A percentile compares a stretch with the other conserved stretches of the same genome.
These are phyloP conservation scores for Carabus problematicus DNA, from an alignment of 2,888 invertebrate genomes.

Conservation along the genomic window DNA sequence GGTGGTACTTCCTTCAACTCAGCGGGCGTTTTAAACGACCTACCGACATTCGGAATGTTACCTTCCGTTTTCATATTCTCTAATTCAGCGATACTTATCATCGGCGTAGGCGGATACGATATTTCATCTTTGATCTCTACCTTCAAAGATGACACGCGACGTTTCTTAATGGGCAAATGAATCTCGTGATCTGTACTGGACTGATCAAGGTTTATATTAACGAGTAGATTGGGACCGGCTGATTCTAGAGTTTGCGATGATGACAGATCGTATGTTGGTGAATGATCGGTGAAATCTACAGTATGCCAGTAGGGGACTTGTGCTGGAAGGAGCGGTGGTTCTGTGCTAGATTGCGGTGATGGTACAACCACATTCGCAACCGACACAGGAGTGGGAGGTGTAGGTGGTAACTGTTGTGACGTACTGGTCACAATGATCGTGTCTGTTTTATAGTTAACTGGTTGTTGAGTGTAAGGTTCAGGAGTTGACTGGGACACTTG, in stretches of 20 bases:
- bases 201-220: constrained; percentile 35
- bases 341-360: no score
- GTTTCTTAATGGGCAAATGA: constrained; percentile 41
- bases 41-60: constrained; percentile 38
- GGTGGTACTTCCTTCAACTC: constrained; percentile 56
- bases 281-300: constrained; percentile 13
- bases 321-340: constrained; percentile 1
- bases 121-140: constrained; percentile 46
- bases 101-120: constrained; percentile 57
- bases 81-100: constrained; percentile 57
- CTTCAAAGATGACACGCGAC: constrained; percentile 33
- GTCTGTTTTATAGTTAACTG: constrained; percentile 7
- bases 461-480: not conserved
- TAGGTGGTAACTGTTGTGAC: not conserved
- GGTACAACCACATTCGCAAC: no score
- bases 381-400: not conserved
- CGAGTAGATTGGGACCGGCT: constrained; percentile 16
- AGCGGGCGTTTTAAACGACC: constrained; percentile 56
- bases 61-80: constrained; percentile 49
- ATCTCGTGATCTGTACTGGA: constrained; percentile 30
- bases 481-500: no score
- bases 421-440: not conserved
- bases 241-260: not conserved
- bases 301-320: constrained; percentile 31
- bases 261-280: not conserved